Evolutionary conservation across 2,113 vertebrate species (phyloP).

Genomic region (Actenoides hombroni): DNA sequence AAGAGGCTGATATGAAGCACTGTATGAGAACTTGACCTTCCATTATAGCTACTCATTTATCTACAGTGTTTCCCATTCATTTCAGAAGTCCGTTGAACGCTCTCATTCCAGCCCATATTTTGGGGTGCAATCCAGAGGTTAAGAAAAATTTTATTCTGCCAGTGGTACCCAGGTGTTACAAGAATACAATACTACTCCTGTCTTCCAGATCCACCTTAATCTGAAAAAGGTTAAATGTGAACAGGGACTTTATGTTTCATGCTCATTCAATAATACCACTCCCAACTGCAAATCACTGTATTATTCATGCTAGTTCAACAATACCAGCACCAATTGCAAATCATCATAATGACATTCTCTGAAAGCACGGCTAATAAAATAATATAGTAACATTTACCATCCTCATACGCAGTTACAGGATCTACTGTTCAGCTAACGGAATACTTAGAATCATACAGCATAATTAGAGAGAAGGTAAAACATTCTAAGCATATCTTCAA

Average conservation of each 20-base stretch:
- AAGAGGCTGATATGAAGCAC: neutral
- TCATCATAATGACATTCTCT: neutral
- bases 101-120: neutral
- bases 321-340: neutral
- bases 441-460: neutral
- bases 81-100: neutral
- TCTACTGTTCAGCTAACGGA: neutral
- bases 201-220: neutral
- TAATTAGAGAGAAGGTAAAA: neutral
- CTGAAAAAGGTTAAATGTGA: neutral
- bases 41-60: neutral
- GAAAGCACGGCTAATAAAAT: neutral
- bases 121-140: neutral
- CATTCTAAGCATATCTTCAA: neutral
- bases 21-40: neutral
- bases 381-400: neutral
- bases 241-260: neutral
- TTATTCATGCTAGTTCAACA: neutral
- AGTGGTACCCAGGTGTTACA: neutral
- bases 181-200: neutral
- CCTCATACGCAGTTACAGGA: neutral
- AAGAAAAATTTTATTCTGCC: neutral
- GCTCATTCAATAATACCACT: neutral
- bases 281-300: neutral
- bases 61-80: neutral